phyloP scores from a whole-genome alignment of 2,113 vertebrate species.

The Spea multiplicata region DNA sequence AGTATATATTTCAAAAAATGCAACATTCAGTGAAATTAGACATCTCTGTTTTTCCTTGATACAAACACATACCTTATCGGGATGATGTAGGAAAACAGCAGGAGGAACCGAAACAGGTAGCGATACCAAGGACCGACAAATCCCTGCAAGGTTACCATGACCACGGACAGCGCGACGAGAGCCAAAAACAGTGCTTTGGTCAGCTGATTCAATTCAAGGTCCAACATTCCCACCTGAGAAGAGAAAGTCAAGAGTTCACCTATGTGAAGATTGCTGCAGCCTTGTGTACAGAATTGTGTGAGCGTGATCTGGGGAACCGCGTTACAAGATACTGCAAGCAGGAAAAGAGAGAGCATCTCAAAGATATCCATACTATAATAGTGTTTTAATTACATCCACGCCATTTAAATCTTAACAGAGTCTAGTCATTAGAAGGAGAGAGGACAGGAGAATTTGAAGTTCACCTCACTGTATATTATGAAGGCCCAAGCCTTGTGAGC shows the following conservation, averaged over 20 bases:
- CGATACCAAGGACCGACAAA: constrained; percentile 92
- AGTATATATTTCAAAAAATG: constrained; percentile 57
- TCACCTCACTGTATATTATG: too few species aligned
- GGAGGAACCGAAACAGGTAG: constrained; percentile 90
- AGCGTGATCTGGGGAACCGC: too few species aligned
- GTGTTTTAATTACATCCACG: too few species aligned
- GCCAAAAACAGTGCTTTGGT: constrained; percentile 95
- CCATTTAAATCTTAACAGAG: too few species aligned
- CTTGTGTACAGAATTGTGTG: too few species aligned
- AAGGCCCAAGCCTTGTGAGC: too few species aligned
- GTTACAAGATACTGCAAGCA: too few species aligned
- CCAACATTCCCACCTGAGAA: constrained; percentile 87
- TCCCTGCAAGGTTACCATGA: constrained; percentile 95
- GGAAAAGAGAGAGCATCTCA: too few species aligned
- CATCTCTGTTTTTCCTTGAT: constrained; percentile 47
- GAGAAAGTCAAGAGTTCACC: not conserved
- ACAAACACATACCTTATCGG: constrained; percentile 86
- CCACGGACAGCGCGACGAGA: constrained; percentile 83
- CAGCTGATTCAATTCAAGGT: constrained; percentile 91
- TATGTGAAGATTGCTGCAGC: not conserved
- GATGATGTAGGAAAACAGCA: constrained; percentile 98
- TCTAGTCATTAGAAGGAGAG: too few species aligned
- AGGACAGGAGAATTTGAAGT: too few species aligned
- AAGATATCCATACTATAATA: too few species aligned
- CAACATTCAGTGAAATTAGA: constrained; percentile 54